Conservation (phyloP, 2,888 invertebrate species). For the Zaprionus lineosus region DNA sequence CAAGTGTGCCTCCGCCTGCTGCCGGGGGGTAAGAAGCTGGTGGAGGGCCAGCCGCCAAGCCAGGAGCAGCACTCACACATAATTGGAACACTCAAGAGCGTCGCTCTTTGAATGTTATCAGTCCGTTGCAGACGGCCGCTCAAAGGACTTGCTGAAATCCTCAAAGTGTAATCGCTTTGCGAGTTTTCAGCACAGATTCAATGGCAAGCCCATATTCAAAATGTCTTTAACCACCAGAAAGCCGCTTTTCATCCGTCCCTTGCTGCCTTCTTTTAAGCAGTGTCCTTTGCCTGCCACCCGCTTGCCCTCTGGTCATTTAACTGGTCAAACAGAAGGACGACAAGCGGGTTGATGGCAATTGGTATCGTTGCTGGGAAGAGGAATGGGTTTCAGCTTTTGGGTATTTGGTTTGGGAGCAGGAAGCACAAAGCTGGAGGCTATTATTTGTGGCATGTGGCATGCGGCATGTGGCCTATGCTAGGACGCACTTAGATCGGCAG, state of each 20-base stretch:
- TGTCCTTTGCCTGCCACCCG: background rate
- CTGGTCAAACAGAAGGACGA: conserved; percentile 53
- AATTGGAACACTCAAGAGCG: conserved; percentile 60
- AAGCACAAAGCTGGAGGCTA: conserved; percentile 27
- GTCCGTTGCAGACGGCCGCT: conserved; percentile 59
- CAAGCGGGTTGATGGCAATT: conserved; percentile 32
- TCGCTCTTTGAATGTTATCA: conserved; percentile 70
- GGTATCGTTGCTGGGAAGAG: conserved; percentile 38
- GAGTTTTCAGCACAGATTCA: conserved; percentile 36
- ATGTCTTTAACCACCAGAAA: conserved; percentile 38
- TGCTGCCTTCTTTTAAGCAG: too few species aligned
- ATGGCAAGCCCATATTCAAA: conserved; percentile 62
- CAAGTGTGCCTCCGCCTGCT: background rate
- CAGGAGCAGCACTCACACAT: conserved; percentile 58
- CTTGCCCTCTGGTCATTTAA: conserved; percentile 50
- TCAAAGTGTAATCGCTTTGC: conserved; percentile 42
- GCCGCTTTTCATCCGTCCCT: background rate
- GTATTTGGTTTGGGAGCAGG: background rate
- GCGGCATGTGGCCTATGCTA: conserved; percentile 54
- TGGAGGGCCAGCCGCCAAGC: conserved; percentile 2
- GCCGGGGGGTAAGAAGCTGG: background rate
- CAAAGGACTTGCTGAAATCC: conserved; percentile 18
- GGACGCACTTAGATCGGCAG: conserved; percentile 60
- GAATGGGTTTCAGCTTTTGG: conserved; percentile 4
- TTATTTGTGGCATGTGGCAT: conserved; percentile 38